Conservation (phyloP, 92 coral and sea anemone genomes). For the Galaxea fascicularis region DNA sequence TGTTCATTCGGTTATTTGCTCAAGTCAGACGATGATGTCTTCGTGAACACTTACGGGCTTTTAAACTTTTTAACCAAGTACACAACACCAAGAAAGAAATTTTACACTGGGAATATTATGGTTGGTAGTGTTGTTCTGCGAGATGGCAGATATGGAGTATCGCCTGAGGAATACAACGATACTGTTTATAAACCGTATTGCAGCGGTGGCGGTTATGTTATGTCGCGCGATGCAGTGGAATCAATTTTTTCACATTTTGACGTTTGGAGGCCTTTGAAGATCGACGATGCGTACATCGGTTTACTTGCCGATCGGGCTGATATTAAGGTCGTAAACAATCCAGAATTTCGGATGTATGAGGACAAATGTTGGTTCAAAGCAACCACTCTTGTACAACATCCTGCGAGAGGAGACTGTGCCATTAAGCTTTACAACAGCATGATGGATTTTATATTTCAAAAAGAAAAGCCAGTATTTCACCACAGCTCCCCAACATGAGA, state of each 20-base stretch:
- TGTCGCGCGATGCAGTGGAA: constrained; percentile 66
- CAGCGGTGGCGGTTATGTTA: constrained; percentile 75
- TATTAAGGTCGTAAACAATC: constrained; percentile 32
- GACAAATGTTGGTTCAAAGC: constrained; percentile 51
- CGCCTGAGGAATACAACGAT: constrained; percentile 51
- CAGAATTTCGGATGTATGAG: constrained; percentile 72
- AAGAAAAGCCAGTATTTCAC: too few relatives aligned
- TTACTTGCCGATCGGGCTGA: constrained; percentile 60
- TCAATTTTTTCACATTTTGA: constrained; percentile 48
- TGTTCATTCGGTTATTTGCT: constrained; percentile 67
- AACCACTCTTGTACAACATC: constrained; percentile 67
- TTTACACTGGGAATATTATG: constrained; percentile 77
- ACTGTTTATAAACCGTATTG: constrained; percentile 72
- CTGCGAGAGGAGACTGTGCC: constrained; percentile 60
- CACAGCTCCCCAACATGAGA: too few relatives aligned
- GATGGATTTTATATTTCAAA: constrained; percentile 19
- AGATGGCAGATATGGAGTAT: constrained; percentile 65
- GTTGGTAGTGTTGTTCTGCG: constrained; percentile 66
- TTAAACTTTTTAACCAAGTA: constrained; percentile 47
- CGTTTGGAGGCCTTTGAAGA: constrained; percentile 59
- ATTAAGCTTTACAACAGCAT: constrained; percentile 32
- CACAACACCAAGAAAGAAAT: constrained; percentile 50
- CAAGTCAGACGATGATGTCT: constrained; percentile 76
- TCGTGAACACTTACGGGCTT: constrained; percentile 66
- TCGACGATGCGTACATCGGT: constrained; percentile 71